These are phyloP conservation scores for Alviniconcha strummeri DNA, from an alignment of 2,888 invertebrate species.

Conservation along the genomic window DNA sequence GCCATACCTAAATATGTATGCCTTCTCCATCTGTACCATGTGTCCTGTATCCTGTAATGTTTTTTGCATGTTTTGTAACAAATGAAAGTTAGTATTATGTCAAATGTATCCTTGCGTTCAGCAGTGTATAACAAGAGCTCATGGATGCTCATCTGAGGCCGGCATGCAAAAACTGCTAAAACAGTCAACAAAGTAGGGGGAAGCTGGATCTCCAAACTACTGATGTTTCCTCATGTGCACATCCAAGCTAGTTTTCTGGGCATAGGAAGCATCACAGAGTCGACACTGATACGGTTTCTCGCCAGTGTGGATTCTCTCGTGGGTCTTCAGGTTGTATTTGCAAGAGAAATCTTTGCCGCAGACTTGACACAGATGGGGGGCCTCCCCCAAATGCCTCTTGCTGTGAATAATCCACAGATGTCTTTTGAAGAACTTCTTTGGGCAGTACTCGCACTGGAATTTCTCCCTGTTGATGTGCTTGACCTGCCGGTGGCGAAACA, in stretches of 20 bases:
- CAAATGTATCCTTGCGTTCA: too few species aligned
- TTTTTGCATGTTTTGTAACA: too few species aligned
- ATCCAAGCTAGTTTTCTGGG: constrained; percentile 26
- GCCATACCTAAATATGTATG: too few species aligned
- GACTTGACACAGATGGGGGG: constrained; percentile 30
- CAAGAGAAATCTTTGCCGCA: constrained; percentile 24
- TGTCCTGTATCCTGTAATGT: too few species aligned
- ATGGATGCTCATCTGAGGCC: too few species aligned
- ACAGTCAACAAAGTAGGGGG: too few species aligned
- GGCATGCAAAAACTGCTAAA: too few species aligned
- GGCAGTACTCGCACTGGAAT: constrained; percentile 26
- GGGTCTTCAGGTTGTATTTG: constrained; percentile 1
- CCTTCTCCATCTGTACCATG: too few species aligned
- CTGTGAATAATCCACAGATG: not conserved
- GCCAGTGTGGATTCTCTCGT: constrained; percentile 1
- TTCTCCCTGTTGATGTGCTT: constrained; percentile 19
- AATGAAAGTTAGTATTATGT: too few species aligned
- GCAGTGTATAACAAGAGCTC: too few species aligned
- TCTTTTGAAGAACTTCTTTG: constrained; percentile 3
- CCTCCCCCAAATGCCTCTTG: constrained; percentile 21
- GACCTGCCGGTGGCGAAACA: constrained; percentile 21
- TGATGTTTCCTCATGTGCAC: constrained; percentile 21
- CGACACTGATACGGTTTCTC: constrained; percentile 28
- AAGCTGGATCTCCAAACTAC: not conserved
- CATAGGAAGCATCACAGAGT: constrained; percentile 27